These are phyloP conservation scores for Cyaniris semiargus DNA, from an alignment of 2,888 invertebrate species.

Conservation along the genomic window DNA sequence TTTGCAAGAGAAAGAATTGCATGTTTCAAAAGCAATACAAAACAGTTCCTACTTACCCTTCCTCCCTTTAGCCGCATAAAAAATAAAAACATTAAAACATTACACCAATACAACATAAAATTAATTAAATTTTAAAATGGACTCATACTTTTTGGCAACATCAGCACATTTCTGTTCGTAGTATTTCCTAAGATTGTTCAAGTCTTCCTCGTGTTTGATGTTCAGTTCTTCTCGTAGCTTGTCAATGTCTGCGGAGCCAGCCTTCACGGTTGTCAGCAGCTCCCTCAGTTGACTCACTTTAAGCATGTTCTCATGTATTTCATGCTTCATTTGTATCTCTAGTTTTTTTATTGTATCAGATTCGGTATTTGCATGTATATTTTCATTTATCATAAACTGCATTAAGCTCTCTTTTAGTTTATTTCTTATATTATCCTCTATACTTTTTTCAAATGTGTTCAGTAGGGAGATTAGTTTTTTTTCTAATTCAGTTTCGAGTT, in stretches of 20 bases:
- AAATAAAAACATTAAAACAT: constrained; percentile 37
- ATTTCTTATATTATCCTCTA: constrained; percentile 69
- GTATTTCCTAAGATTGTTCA: constrained; percentile 89
- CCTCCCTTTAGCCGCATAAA: constrained; percentile 55
- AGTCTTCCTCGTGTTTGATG: constrained; percentile 85
- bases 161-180: constrained; percentile 90
- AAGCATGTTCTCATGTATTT: constrained; percentile 76
- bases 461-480: constrained; percentile 58
- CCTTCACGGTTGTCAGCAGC: constrained; percentile 78
- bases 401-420: constrained; percentile 78
- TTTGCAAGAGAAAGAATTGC: not conserved
- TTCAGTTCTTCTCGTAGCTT: constrained; percentile 82
- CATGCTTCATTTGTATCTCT: constrained; percentile 74
- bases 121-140: not conserved
- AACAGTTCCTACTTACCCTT: constrained; percentile 50
- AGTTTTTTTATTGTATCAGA: constrained; percentile 64
- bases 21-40: not conserved
- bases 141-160: constrained; percentile 84
- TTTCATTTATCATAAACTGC: constrained; percentile 77
- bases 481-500: constrained; percentile 66
- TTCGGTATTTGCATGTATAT: constrained; percentile 70
- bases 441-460: constrained; percentile 60
- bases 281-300: constrained; percentile 80
- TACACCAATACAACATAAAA: constrained; percentile 22
- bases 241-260: constrained; percentile 79